A percentile compares a stretch with the other conserved stretches of the same genome.
phyloP scores from a whole-genome alignment of 2,113 vertebrate genomes.

The Xerus inauris region DNA sequence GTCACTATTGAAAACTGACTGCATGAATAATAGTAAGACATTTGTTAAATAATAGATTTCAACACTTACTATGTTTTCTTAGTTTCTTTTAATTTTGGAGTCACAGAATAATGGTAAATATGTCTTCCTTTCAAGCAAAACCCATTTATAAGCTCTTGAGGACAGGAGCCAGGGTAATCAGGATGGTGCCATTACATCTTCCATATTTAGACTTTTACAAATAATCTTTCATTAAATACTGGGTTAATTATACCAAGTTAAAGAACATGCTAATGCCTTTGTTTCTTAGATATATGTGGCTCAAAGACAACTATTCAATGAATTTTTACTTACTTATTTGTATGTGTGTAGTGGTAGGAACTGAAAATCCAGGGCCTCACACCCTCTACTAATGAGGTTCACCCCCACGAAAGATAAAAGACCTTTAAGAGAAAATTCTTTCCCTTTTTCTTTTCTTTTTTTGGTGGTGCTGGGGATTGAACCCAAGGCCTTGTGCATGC shows the following conservation, averaged over 20 bases:
- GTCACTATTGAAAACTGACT: not conserved
- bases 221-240: not conserved
- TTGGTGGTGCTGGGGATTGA: too few relatives aligned
- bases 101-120: not conserved
- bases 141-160: not conserved
- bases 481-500: too few relatives aligned
- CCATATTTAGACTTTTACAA: not conserved
- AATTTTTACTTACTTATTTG: not conserved
- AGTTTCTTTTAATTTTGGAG: not conserved
- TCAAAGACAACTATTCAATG: not conserved
- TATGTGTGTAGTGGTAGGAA: not conserved
- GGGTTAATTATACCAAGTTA: not conserved
- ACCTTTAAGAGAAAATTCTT: not conserved
- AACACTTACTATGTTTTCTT: not conserved
- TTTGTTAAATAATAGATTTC: not conserved
- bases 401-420: rapidly evolving
- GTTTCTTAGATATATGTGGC: not conserved
- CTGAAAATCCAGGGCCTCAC: not conserved
- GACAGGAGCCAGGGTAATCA: not conserved
- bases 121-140: not conserved
- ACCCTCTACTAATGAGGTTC: not conserved
- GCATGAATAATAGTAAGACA: not conserved
- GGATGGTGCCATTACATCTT: not conserved
- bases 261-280: not conserved
- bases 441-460: too few relatives aligned